phyloP scores from a whole-genome alignment of 1,140 invertebrate genomes.

The Brachionus rubens region DNA sequence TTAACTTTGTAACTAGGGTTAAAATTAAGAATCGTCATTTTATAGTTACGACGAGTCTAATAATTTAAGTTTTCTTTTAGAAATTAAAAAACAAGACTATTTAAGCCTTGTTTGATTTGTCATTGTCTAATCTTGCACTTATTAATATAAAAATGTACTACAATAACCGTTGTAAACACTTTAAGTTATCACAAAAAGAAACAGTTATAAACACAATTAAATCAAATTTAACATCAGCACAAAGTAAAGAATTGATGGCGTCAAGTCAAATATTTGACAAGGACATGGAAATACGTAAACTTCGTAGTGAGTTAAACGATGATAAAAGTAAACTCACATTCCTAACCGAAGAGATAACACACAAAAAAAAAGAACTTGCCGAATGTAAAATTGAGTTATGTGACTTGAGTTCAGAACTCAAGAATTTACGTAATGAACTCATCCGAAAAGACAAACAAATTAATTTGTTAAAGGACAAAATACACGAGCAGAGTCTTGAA shows the following conservation, averaged over 20 bases:
- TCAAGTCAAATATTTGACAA: constrained; percentile 10
- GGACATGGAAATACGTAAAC: constrained; percentile 21
- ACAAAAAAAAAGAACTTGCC: constrained; percentile 1
- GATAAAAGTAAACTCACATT: background rate
- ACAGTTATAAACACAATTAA: constrained; percentile 20
- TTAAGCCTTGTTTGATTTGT: too few relatives aligned
- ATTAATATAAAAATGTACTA: too few relatives aligned
- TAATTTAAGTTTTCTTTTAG: too few relatives aligned
- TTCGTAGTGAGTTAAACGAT: background rate
- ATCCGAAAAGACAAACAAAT: constrained; percentile 4
- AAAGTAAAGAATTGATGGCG: constrained; percentile 20
- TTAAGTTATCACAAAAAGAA: constrained; percentile 33
- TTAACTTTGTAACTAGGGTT: too few relatives aligned
- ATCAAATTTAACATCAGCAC: constrained; percentile 2
- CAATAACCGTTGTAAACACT: too few relatives aligned
- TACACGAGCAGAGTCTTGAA: constrained; percentile 30
- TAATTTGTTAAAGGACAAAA: constrained; percentile 24
- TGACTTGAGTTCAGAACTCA: constrained; percentile 2
- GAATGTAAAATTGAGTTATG: constrained; percentile 5
- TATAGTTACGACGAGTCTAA: too few relatives aligned
- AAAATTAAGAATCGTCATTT: too few relatives aligned
- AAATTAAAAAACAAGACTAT: too few relatives aligned
- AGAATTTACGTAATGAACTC: constrained; percentile 10
- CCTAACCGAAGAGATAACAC: background rate
- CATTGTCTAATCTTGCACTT: too few relatives aligned